Conservation (phyloP, 2,797 vertebrate genomes). For the Notamacropus eugenii region DNA sequence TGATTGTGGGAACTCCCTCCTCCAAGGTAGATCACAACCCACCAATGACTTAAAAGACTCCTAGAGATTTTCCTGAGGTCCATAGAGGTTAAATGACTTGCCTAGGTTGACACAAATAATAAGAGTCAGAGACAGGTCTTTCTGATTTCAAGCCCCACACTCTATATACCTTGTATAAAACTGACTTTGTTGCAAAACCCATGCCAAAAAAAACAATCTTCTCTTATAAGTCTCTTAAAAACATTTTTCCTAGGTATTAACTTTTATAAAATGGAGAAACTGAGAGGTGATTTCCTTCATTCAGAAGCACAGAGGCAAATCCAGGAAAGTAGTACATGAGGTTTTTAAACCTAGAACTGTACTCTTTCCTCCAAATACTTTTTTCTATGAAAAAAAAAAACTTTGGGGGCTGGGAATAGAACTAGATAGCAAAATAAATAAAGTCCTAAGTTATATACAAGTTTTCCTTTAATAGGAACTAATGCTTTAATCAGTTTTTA, state of each 20-base stretch:
- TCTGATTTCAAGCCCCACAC: background rate
- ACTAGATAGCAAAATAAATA: background rate
- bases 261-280: background rate
- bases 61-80: background rate
- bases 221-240: background rate
- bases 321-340: background rate
- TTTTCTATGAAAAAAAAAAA: background rate
- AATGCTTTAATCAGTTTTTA: background rate
- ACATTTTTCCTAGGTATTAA: background rate
- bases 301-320: background rate
- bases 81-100: background rate
- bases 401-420: background rate
- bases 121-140: background rate
- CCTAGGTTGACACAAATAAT: background rate
- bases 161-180: background rate
- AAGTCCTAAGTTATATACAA: background rate
- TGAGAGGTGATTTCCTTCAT: background rate
- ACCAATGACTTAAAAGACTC: background rate
- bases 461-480: background rate
- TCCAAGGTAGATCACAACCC: background rate
- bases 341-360: background rate
- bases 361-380: background rate
- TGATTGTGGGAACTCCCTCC: background rate
- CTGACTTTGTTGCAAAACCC: background rate
- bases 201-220: background rate